Evolutionary conservation across 1,140 invertebrate species (phyloP).

Genomic region (Arctopsyche grandis): DNA sequence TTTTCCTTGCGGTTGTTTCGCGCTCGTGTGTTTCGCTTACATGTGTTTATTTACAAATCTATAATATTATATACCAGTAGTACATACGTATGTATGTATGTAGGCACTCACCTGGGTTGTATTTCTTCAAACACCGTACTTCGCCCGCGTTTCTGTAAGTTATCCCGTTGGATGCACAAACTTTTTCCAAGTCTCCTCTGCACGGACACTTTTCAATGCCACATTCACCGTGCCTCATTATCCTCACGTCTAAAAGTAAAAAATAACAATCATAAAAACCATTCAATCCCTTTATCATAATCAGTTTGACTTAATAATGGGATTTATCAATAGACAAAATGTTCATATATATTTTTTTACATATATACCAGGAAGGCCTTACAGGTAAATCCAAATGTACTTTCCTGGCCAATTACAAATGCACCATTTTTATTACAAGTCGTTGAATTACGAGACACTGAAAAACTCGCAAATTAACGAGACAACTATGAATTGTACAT

Average conservation of each 20-base stretch:
- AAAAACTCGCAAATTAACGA: too few species aligned
- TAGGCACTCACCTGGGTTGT: conserved; percentile 52
- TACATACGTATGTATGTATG: too few species aligned
- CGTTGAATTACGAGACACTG: too few species aligned
- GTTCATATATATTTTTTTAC: too few species aligned
- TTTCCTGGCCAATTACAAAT: too few species aligned
- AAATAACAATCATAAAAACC: not conserved
- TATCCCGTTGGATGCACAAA: conserved; percentile 56
- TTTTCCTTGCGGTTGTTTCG: not conserved
- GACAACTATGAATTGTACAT: too few species aligned
- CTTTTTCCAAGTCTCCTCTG: conserved; percentile 49
- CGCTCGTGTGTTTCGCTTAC: not conserved
- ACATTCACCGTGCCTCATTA: conserved; percentile 46
- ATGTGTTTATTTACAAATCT: too few species aligned
- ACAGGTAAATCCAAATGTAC: too few species aligned
- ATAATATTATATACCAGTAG: too few species aligned
- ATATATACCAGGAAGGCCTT: too few species aligned
- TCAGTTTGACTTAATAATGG: not conserved
- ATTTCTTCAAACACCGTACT: conserved; percentile 54
- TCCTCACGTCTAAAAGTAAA: conserved; percentile 50
- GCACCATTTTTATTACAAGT: too few species aligned
- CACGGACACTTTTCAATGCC: conserved; percentile 37
- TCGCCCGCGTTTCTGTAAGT: conserved; percentile 56
- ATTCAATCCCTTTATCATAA: not conserved
- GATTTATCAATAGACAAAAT: not conserved